A percentile compares a stretch with the other conserved stretches of the same genome.
Evolutionary conservation across 2,888 invertebrate genomes (phyloP).

Genomic region (Drosophila mettleri): DNA sequence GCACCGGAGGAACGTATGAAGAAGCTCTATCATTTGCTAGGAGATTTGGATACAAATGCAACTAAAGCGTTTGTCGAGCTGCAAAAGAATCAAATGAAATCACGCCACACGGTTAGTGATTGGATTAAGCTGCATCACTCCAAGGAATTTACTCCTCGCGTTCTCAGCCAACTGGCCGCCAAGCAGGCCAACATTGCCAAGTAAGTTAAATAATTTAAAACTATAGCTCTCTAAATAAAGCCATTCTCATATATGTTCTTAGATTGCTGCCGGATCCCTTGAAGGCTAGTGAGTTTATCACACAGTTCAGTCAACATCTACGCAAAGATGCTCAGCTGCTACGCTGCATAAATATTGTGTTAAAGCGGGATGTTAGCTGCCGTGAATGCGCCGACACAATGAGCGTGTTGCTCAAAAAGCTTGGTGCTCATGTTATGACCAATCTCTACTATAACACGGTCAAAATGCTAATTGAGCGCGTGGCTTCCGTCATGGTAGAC

Average conservation of each 20-base stretch:
- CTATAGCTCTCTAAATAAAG: neutral
- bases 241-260: neutral
- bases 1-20: constrained; percentile 96
- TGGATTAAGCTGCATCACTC: constrained; percentile 93
- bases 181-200: constrained; percentile 86
- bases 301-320: constrained; percentile 92
- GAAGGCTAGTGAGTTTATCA: constrained; percentile 94
- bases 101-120: constrained; percentile 93
- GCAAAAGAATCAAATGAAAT: constrained; percentile 94
- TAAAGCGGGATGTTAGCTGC: constrained; percentile 95
- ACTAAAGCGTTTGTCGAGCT: constrained; percentile 96
- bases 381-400: constrained; percentile 97
- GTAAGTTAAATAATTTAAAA: constrained; percentile 47
- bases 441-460: constrained; percentile 98
- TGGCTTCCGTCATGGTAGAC: constrained; percentile 98
- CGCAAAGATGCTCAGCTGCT: constrained; percentile 89
- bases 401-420: constrained; percentile 92
- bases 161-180: constrained; percentile 90
- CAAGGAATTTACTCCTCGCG: constrained; percentile 88
- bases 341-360: constrained; percentile 93
- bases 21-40: constrained; percentile 94
- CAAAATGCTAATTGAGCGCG: constrained; percentile 96
- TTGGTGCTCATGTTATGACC: constrained; percentile 97
- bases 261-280: constrained; percentile 96
- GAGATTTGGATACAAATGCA: constrained; percentile 97